Base-by-base conservation (phyloP, 2,888 invertebrate species). In the Atethmia centrago region DNA sequence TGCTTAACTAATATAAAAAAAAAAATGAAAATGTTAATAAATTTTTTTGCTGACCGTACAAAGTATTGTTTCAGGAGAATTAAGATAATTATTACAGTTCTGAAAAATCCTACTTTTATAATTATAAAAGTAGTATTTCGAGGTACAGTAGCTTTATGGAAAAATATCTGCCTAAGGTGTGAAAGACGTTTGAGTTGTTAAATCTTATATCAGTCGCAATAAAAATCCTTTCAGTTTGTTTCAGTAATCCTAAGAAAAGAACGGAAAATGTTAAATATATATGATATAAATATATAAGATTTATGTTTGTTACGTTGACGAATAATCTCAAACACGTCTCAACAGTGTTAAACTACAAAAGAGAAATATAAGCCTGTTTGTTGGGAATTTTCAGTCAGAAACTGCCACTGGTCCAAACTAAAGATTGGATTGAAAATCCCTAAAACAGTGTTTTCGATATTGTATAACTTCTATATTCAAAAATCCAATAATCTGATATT, bases 241-340 rank as follows among this genome's bases (percentile, higher is more conserved):
- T 8, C 2, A 68, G 45, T 47, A 62, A 56, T 62, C 42, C 25
- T 56, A 21, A 28, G 19, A 42, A 64, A 62, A 40, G n/a, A 12
- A 51, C 4, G 10, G 45, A 45, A 59, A 56, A 69, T 69, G 21
- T 45, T 74, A 28, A 77, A 53, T 36, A 68, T 40, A n/a, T n/a
- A n/a, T n/a, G n/a, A n/a, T n/a, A n/a, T n/a, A n/a, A n/a, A n/a
- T n/a, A n/a, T n/a, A n/a, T n/a, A n/a, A 53, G 12, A 47, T 69
- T 68, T 40, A 59, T 45, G 21, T 47, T 59, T 51, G 51, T 28
- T 53, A 25, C 49, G 42, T 51, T n/a, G 42, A 51, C 14, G n/a
- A 78, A 16, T 69, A 69, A 78, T 75, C 19, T 47, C 14, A 47
- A 78, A 78, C n/a, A n/a, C 21, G 40, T 47, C 70, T 40, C 21